These are phyloP conservation scores for Bryconaethiops microstoma DNA, from an alignment of 2,797 vertebrate species.

Conservation along the genomic window DNA sequence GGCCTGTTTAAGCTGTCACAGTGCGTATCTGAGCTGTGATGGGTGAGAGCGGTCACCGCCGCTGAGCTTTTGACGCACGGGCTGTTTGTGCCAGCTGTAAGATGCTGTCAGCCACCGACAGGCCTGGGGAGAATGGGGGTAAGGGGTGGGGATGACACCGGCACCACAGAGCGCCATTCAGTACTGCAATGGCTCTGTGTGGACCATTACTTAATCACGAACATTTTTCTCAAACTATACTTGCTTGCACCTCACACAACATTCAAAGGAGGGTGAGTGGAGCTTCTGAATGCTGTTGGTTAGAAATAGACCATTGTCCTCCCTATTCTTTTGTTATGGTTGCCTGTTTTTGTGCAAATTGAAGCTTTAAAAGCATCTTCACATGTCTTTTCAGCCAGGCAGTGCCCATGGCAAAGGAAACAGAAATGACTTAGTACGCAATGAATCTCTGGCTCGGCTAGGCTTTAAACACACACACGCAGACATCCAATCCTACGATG, in stretches of 20 bases:
- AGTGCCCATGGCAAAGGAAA: no score
- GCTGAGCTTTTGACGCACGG: conserved; percentile 19
- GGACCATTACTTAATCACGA: background rate
- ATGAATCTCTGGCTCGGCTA: no score
- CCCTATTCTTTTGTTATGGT: background rate
- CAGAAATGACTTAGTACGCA: no score
- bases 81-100: conserved; percentile 25
- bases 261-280: background rate
- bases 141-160: background rate
- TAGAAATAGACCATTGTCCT: background rate
- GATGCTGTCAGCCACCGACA: conserved; percentile 28
- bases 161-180: background rate
- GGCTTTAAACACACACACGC: no score
- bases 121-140: background rate
- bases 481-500: no score
- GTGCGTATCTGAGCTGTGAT: conserved; percentile 21
- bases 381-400: background rate
- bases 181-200: background rate
- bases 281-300: background rate
- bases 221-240: background rate
- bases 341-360: background rate
- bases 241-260: background rate
- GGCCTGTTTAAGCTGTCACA: conserved; percentile 30
- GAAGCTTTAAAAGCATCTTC: background rate
- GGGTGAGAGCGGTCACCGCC: conserved; percentile 25